Base-by-base conservation (phyloP, 2,113 vertebrate species). In the Thymallus thymallus region DNA sequence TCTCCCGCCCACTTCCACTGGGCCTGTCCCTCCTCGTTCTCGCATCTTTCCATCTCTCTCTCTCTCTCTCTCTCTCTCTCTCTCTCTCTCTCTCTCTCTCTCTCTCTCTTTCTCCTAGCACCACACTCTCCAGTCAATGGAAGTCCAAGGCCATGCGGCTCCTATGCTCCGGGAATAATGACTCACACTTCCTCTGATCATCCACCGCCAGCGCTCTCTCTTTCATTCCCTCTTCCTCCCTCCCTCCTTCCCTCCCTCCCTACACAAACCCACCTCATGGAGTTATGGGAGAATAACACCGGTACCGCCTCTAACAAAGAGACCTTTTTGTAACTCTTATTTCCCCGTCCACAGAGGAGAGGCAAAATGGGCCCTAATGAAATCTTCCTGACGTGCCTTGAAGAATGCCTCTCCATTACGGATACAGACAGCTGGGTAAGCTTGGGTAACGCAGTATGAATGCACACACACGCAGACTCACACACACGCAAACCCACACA, bases 361-460 rank as follows among this genome's bases (percentile, higher is more conserved):
- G 14, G 69, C 51, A 73, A 35, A 82, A 45, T 72, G 63, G 64
- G 68, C 72, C 72, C 23, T 51, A 41, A 73, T 63, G 68, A 85
- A 79, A 80, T 79, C 71, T 16, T 41, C 58, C 46, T 24, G 58
- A 69, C 24, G 75, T 51, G 81, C 68, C 77, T 71, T 80, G 72
- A 80, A 86, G 80, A 85, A 84, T 62, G 82, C 66, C 51, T 70
- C 71, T 86, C 79, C 82, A 86, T 89, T 86, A 85, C 61, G 83
- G 76, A 90, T 86, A 85, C 85, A 80, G 69, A 18, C 12, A 51
- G 68, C 68, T 85, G 81, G 80, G 71, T n/a, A n/a, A n/a, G 64
- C 41, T n/a, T 80, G 48, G 81, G 79, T 78, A 72, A 82, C 68
- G 77, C 72, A 10, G 45, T 20, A 70, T 51, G 66, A 72, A 71